Base-by-base conservation (phyloP, 2,113 vertebrate species). In the Mastomys natalensis region DNA sequence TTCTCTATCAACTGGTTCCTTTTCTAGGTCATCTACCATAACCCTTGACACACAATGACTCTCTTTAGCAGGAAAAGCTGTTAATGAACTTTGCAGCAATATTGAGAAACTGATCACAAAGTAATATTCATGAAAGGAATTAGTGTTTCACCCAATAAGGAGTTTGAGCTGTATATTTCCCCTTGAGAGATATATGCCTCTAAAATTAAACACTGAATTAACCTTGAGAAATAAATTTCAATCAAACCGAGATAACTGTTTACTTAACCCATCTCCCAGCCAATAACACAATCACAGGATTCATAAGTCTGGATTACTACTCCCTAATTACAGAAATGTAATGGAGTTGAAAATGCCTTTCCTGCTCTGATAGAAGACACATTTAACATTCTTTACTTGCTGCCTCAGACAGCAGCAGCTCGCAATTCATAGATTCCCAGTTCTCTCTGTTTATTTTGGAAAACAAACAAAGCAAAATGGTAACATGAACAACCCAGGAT, bases 141-240 rank as follows among this genome's bases (percentile, higher is more conserved):
- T 95, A 87, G 84, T 93, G 73, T 90, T 95, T 93, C 85, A 90
- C 85, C 96, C 66, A 58, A 6, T 82, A 80, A 92, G 68, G 53
- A 82, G 87, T 68, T 80, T 45, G 60, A 58, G 60, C 31, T 62
- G 24, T 40, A 19, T 90, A 22, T 91, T 93, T 94, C 53, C 94
- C 68, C 68, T 87, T 78, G 21, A 78, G 93, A 84, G 60, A 91
- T 48, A 95, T 12, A 31, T 80, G 24, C 19, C 80, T 95, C 88
- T 97, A 95, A 97, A 97, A 97, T 97, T 95, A 95, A 88, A 88
- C 37, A 34, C 13, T 90, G 51, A 95, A 93, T 96, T 95, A 97
- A 40, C 88, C 48, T 96, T 78, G 92, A 97, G 70, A 89, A 94
- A 91, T 91, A 62, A 89, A 68, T 91, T 91, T 97, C 94, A 97